Base-by-base conservation (phyloP, 2,888 invertebrate species). In the Leptinotarsa tumamoca region DNA sequence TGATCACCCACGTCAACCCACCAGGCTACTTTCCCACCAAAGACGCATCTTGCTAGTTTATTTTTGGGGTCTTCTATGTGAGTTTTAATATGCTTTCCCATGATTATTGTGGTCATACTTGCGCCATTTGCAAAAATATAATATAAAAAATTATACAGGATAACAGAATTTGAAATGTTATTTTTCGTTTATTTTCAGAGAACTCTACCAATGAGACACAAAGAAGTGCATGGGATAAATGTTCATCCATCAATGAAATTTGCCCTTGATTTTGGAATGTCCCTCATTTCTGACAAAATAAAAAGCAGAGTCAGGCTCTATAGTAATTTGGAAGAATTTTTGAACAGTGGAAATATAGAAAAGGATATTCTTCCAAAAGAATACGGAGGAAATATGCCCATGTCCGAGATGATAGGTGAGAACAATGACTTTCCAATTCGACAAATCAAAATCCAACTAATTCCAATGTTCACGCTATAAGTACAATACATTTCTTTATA, bases 341-440 rank as follows among this genome's bases (percentile, higher is more conserved):
- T 89, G 67, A 88, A 87, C n/a, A 78, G 83, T 70, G 87, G 86
- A 27, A 77, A 84, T 70, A 81, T 90, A 63, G 89, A 89, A 77
- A 79, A 70, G 56, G 88, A 89, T 56, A 89, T 91, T 2, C 87
- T 96, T 72, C 96, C 96, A 0, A 92, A 93, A 82, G 96, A 96
- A 85, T 96, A 95, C 83, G 96, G 96, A 4, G 96, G 96, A 13
- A 91, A 89, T n/a, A 93, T 95, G 89, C 95, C 95, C 0, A 93
- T 95, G 93, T 91, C 91, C 68, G 93, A 95, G 85, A 95, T 96
- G 95, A 95, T 95, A 80, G 92, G 95, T 95, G 85, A 90, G 86
- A 68, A 33, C 21, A 73, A 23, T 54, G 21, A 69, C 43, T 43
- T 43, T 43, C 43, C 10, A 43, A 43, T 10, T 13, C 43, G 10